Evolutionary conservation across 53 echinoderm and acorn worm species (phyloP).

Genomic region (Pentamera pediparva): DNA sequence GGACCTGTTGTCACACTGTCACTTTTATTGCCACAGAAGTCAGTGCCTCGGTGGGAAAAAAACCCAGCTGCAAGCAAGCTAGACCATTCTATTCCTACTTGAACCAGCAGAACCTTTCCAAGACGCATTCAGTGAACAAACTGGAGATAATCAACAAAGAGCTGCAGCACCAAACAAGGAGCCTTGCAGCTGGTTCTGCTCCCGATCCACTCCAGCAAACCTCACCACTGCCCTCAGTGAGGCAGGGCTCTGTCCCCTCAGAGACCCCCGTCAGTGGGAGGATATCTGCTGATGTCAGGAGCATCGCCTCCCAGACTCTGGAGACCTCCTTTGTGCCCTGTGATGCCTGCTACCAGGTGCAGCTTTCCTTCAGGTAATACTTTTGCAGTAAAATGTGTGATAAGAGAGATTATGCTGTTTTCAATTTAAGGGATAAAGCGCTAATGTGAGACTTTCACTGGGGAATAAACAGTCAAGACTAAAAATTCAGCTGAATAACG

Average conservation of each 20-base stretch:
- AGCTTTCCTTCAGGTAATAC: conserved; percentile 66
- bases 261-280: not conserved
- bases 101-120: conserved; percentile 59
- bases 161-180: conserved; percentile 29
- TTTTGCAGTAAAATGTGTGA: too few relatives aligned
- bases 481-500: too few relatives aligned
- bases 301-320: conserved; percentile 75
- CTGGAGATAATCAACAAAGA: conserved; percentile 57
- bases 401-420: too few relatives aligned
- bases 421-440: too few relatives aligned
- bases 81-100: too few relatives aligned
- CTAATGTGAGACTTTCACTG: too few relatives aligned
- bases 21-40: too few relatives aligned
- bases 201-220: not conserved
- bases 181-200: not conserved
- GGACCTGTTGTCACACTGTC: too few relatives aligned
- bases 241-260: not conserved
- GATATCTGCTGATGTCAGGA: conserved; percentile 63
- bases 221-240: not conserved
- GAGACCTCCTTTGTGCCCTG: conserved; percentile 97
- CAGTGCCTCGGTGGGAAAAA: too few relatives aligned
- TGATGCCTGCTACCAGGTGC: conserved; percentile 78
- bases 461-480: too few relatives aligned
- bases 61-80: too few relatives aligned
- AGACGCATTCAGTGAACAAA: conserved; percentile 50